Base-by-base conservation (phyloP, 2,797 vertebrate genomes). In the Molothrus aeneus region DNA sequence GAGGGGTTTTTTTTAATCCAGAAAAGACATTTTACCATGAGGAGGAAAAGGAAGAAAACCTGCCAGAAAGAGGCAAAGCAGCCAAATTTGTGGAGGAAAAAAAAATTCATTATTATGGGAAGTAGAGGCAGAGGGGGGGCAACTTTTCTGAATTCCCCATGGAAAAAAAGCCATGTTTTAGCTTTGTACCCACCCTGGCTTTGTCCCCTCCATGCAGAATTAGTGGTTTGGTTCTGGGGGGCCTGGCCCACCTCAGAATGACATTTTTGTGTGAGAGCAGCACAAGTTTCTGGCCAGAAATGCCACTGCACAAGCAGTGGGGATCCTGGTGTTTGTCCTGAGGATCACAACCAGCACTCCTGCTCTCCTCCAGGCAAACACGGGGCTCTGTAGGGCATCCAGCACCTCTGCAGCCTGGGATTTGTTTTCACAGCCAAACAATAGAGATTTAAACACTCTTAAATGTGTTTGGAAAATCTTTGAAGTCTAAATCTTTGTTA, bases 331-430 rank as follows among this genome's bases (percentile, higher is more conserved):
- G 79, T 88, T 95, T 78, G n/a, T 79, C 92, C 89, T 71, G 16
- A 5, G 70, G 85, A 93, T 94, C 83, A 88, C 78, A 77, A 38
- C 61, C 26, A 42, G 53, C 0, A 0, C 12, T 57, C 40, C 88
- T 74, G 81, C 40, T 68, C 88, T 91, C 72, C 86, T 87, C 57
- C 32, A 82, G 93, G 93, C 86, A 83, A 83, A 63, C 10, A 29
- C 31, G 8, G 56, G 13, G 11, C 6, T 89, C 71, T 64, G 38
- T 2, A 34, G 80, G 75, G 74, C 53, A 65, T 22, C 28, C 9
- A 25, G 47, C 95, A 95, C 70, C 28, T 94, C 91, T 91, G 94
- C 86, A 85, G 6, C 9, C 77, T 91, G 96, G 84, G 87, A 78
- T 61, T 90, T 69, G 63, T 69, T 89, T 87, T 86, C 84, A 93